Evolutionary conservation across 2,797 vertebrate species (phyloP).

Genomic region (Anguilla marmorata): DNA sequence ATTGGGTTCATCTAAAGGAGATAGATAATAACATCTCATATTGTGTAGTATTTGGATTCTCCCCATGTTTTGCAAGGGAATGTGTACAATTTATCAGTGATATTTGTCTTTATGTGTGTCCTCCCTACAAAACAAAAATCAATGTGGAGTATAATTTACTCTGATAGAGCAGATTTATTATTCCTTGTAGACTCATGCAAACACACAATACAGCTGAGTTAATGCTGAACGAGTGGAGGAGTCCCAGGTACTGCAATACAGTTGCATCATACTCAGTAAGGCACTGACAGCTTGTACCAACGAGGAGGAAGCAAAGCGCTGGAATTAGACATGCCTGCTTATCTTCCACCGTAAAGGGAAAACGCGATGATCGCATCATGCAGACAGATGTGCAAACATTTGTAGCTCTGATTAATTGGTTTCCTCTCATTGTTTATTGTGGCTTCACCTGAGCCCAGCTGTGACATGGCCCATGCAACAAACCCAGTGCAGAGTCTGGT

Average conservation of each 20-base stretch:
- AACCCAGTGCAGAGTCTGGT: not conserved
- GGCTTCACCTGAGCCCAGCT: slow-evolving; percentile 34
- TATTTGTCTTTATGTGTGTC: not conserved
- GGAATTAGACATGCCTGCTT: not conserved
- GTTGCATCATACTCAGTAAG: not conserved
- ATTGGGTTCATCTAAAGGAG: not conserved
- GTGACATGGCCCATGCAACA: not conserved
- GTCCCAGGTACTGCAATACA: not conserved
- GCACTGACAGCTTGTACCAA: not conserved
- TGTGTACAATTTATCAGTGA: not conserved
- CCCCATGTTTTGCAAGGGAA: not conserved
- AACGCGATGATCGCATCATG: slow-evolving; percentile 7
- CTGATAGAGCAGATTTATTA: not conserved
- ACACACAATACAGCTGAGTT: not conserved
- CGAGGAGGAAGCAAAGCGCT: not conserved
- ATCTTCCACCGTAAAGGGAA: not conserved
- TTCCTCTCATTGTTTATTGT: slow-evolving; percentile 24
- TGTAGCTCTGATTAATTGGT: slow-evolving; percentile 47
- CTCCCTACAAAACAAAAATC: not conserved
- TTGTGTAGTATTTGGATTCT: not conserved
- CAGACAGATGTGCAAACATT: slow-evolving; percentile 49
- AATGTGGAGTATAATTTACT: not conserved
- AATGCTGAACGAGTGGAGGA: not conserved
- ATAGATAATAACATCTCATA: not conserved
- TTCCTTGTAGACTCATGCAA: not conserved